Percentiles rank a stretch among this genome's conserved stretches.
These are phyloP conservation scores for Nemotelus pantherinus DNA, from an alignment of 2,888 invertebrate genomes.

Conservation along the genomic window DNA sequence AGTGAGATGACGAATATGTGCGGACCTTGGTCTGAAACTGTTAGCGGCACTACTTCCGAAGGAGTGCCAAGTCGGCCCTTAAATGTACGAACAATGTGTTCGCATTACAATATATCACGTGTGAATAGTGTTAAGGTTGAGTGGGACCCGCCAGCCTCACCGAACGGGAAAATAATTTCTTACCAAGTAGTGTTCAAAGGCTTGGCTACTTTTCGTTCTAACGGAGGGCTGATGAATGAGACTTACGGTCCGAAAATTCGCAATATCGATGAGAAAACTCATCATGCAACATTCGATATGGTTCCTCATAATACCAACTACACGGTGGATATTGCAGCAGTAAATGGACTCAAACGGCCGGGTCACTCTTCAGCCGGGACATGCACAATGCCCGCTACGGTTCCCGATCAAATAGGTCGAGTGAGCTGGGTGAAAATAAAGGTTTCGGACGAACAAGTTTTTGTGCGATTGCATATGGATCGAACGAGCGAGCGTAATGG, in stretches of 20 bases:
- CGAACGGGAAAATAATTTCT: conserved; percentile 81
- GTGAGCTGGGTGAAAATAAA: conserved; percentile 72
- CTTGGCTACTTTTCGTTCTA: conserved; percentile 67
- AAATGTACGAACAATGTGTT: conserved; percentile 74
- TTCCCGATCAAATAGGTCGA: conserved; percentile 70
- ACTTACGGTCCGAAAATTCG: conserved; percentile 71
- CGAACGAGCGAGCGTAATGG: conserved; percentile 86
- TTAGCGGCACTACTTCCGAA: conserved; percentile 85
- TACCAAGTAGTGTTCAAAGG: conserved; percentile 75
- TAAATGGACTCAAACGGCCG: conserved; percentile 78
- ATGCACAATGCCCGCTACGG: conserved; percentile 77
- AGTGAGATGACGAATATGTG: conserved; percentile 80
- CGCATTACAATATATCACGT: conserved; percentile 67
- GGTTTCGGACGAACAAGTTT: conserved; percentile 71
- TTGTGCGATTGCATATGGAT: conserved; percentile 80
- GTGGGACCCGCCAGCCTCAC: conserved; percentile 78
- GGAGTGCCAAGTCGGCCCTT: conserved; percentile 80
- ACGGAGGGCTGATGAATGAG: conserved; percentile 66
- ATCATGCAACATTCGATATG: conserved; percentile 69
- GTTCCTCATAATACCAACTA: conserved; percentile 86
- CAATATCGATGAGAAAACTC: conserved; percentile 68
- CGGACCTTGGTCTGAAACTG: conserved; percentile 79
- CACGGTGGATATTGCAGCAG: conserved; percentile 79
- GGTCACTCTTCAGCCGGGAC: conserved; percentile 73
- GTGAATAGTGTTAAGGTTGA: conserved; percentile 72